Percentiles rank a stretch among this genome's conserved stretches.
Evolutionary conservation across 92 coral and sea anemone species (phyloP).

Genomic region (Scolanthus callimorphus): DNA sequence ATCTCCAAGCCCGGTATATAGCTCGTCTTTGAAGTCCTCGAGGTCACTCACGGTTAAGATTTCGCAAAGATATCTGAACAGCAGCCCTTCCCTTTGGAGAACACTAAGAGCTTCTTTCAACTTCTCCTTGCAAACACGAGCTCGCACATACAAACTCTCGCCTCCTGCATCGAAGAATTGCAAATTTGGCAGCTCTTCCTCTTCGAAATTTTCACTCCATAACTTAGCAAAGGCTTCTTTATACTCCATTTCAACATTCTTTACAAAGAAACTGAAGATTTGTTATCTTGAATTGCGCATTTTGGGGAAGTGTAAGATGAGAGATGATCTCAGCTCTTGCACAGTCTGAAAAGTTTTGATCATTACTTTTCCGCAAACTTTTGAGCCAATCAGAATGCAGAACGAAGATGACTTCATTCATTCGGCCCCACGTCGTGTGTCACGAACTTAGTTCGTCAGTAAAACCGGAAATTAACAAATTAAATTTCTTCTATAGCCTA

Average conservation of each 20-base stretch:
- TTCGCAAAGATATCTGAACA: constrained; percentile 68
- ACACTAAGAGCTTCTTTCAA: constrained; percentile 43
- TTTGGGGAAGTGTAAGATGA: background rate
- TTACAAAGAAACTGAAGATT: too few relatives aligned
- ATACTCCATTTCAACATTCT: constrained; percentile 43
- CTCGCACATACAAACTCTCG: constrained; percentile 42
- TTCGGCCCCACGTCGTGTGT: background rate
- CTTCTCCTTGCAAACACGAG: constrained; percentile 45
- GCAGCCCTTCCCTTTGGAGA: constrained; percentile 68
- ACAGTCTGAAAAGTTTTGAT: background rate
- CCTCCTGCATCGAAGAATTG: constrained; percentile 36
- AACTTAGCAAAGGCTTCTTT: constrained; percentile 50
- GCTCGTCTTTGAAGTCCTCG: constrained; percentile 38
- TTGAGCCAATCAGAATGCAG: background rate
- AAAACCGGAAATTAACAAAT: background rate
- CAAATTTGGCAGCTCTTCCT: constrained; percentile 55
- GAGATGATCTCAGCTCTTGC: background rate
- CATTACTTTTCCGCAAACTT: constrained; percentile 1
- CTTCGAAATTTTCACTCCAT: constrained; percentile 52
- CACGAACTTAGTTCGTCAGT: background rate
- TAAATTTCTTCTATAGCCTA: too few relatives aligned
- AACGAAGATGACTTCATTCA: background rate
- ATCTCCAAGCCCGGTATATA: constrained; percentile 34
- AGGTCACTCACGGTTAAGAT: constrained; percentile 27
- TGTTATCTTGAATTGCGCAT: background rate